These are phyloP conservation scores for Oxytorus armatus DNA, from an alignment of 2,888 invertebrate genomes.

Conservation along the genomic window DNA sequence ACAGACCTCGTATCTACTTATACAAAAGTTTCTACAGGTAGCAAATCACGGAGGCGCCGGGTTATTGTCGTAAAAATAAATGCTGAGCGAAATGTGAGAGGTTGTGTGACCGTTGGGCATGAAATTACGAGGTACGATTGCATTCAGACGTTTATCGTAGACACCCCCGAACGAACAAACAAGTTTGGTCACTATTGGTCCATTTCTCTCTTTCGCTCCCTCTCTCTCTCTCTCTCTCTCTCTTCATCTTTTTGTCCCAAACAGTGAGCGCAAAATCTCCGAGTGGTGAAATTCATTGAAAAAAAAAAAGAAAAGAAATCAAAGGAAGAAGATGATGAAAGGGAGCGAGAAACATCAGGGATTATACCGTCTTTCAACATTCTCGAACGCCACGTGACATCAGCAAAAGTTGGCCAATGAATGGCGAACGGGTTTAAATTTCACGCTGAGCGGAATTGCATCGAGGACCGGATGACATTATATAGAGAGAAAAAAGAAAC, in stretches of 20 bases:
- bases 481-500: constrained; percentile 7
- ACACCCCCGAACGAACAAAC: constrained; percentile 60
- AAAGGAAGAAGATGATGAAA: constrained; percentile 32
- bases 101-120: too few species aligned
- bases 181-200: constrained; percentile 61
- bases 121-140: constrained; percentile 6
- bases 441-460: constrained; percentile 45
- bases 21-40: constrained; percentile 44
- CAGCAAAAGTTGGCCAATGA: constrained; percentile 41
- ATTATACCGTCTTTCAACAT: constrained; percentile 54
- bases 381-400: constrained; percentile 26
- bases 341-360: constrained; percentile 49
- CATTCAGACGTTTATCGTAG: constrained; percentile 53
- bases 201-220: constrained; percentile 37
- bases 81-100: constrained; percentile 11
- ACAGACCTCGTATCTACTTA: too few species aligned
- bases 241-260: constrained; percentile 1
- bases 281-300: constrained; percentile 51
- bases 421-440: constrained; percentile 58
- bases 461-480: constrained; percentile 38
- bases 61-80: constrained; percentile 57
- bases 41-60: constrained; percentile 58
- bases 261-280: constrained; percentile 39
- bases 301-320: constrained; percentile 10
- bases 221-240: background rate